Base-by-base conservation (phyloP, 2,113 vertebrate species). In the Lates calcarifer region DNA sequence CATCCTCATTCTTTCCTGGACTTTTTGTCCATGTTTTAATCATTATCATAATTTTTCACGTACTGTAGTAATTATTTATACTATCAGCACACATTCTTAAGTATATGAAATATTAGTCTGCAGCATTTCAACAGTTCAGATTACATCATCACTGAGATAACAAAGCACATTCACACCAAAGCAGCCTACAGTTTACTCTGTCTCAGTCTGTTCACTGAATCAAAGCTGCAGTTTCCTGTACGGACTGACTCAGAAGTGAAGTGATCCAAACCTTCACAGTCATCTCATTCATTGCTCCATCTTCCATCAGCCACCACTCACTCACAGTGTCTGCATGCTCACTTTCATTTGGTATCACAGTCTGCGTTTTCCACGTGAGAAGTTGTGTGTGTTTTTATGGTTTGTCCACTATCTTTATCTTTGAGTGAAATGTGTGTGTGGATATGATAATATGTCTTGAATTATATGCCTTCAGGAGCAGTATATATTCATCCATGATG, bases 401-500 rank as follows among this genome's bases (percentile, higher is more conserved):
- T 73, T 76, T 31, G 28, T n/a, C 22, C 35, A 29, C 12, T 31
- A 67, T 73, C 31, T 68, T 65, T 47, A 35, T 62, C 35, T n/a
- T 4, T 9, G 13, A 11, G 12, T 55, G 51, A 56, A 57, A 6
- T 2, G 6, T n/a, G 22, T 75, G 39, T 74, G 3, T 75, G 66
- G 26, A 3, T 70, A 2, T 79, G 26, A 65, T 83, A 28, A 66
- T 49, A 57, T 71, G 63, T 81, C 22, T 82, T 84, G 31, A 69
- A 76, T 69, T 56, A 1, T 56, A 4, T 45, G 64, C 86, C 83
- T 87, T 55, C 93, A 99, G 98, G 98, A 99, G 88, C 98, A 99
- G 94, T 99, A 99, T 86, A 99, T 99, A 90, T 99, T 99, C 95
- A 99, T 99, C 95, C 98, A 99, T 20, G 98, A 99, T 74, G 98